Conservation (phyloP, 2,113 vertebrate genomes). For the Pseudonaja textilis region DNA sequence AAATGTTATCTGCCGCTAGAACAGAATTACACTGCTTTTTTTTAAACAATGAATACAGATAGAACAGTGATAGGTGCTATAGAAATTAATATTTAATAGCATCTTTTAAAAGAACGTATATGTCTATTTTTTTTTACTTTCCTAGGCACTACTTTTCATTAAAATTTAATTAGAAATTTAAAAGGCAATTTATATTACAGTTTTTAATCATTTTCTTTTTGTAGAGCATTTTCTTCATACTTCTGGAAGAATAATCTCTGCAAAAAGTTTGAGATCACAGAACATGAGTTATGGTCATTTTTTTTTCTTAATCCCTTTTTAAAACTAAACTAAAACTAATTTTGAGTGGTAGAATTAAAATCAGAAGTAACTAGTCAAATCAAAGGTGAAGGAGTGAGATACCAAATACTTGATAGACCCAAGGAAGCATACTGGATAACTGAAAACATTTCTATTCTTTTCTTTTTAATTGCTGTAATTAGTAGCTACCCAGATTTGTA, state of each 20-base stretch:
- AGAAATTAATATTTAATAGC: not conserved
- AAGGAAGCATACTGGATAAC: not conserved
- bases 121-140: not conserved
- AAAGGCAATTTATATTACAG: not conserved
- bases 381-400: not conserved
- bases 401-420: not conserved
- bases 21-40: constrained; percentile 24
- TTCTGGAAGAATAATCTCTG: constrained; percentile 9
- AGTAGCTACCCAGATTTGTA: not conserved
- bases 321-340: not conserved
- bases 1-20: constrained; percentile 49
- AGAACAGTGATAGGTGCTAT: not conserved
- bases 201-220: not conserved
- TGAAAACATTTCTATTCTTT: not conserved
- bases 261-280: not conserved
- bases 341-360: not conserved
- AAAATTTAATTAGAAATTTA: constrained; percentile 7
- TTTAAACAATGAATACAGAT: constrained; percentile 13
- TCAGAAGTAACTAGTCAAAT: not conserved
- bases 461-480: not conserved
- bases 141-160: not conserved
- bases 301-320: not conserved
- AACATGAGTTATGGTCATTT: not conserved
- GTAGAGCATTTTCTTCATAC: not conserved
- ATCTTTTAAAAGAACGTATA: not conserved